These are phyloP conservation scores for Orthosia gracilis DNA, from an alignment of 2,888 invertebrate genomes.

Conservation along the genomic window DNA sequence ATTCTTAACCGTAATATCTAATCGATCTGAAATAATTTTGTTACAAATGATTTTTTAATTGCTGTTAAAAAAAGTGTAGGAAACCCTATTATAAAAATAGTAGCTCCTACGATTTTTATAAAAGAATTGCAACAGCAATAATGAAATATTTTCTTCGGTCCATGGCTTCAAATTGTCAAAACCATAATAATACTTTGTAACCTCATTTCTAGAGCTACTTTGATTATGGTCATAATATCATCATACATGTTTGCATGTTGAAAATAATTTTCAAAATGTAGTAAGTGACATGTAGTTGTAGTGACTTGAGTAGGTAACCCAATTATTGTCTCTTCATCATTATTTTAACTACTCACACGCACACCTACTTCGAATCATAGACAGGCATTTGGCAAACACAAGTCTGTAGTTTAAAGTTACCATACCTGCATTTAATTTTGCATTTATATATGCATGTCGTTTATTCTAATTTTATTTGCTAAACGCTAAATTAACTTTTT, in stretches of 20 bases:
- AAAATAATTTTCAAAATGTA: slow-evolving; percentile 21
- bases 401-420: neutral
- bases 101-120: too few species aligned
- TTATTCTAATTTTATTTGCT: neutral
- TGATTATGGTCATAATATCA: neutral
- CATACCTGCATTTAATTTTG: neutral
- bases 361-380: neutral
- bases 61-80: too few species aligned
- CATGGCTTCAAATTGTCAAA: neutral
- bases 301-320: neutral
- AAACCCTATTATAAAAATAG: too few species aligned
- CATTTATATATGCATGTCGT: too few species aligned
- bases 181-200: neutral
- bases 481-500: too few species aligned
- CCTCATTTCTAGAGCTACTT: neutral
- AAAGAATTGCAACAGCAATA: too few species aligned
- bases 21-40: too few species aligned
- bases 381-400: neutral
- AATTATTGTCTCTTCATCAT: slow-evolving; percentile 25
- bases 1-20: too few species aligned
- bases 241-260: slow-evolving; percentile 2
- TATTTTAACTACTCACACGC: slow-evolving; percentile 20
- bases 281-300: too few species aligned
- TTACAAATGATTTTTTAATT: too few species aligned
- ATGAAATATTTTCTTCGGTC: too few species aligned